These are phyloP conservation scores for Cheilinus undulatus DNA, from an alignment of 2,113 vertebrate species.

Conservation along the genomic window DNA sequence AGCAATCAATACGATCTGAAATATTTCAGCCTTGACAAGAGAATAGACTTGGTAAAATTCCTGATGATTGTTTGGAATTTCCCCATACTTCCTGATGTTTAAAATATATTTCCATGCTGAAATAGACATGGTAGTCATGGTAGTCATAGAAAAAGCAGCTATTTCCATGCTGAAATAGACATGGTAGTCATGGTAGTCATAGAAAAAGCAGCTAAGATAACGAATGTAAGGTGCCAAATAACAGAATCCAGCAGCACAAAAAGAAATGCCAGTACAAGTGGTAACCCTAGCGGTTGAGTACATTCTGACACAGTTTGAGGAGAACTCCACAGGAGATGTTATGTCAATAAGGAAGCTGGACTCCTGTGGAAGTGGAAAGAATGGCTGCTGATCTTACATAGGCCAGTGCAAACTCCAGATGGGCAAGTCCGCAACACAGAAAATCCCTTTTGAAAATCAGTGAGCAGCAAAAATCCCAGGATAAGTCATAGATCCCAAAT, in stretches of 20 bases:
- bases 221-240: neutral
- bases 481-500: conserved; percentile 19
- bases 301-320: neutral
- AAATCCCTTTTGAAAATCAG: conserved; percentile 21
- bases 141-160: neutral
- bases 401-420: conserved; percentile 16
- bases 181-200: neutral
- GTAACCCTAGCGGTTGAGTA: neutral
- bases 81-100: neutral
- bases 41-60: neutral
- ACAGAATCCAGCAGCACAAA: neutral
- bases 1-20: too few relatives aligned
- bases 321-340: neutral
- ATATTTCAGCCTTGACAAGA: neutral
- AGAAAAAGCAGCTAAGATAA: neutral
- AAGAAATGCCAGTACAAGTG: neutral
- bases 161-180: neutral
- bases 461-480: neutral
- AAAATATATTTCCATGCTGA: conserved; percentile 1
- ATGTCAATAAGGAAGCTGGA: neutral
- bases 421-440: conserved; percentile 9
- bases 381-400: neutral
- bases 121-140: conserved; percentile 4
- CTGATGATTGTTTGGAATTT: neutral
- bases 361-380: conserved; percentile 6